Percentiles rank a stretch among this genome's conserved stretches.
Evolutionary conservation across 2,113 vertebrate genomes (phyloP).

Genomic region (Tragelaphus imberbis): DNA sequence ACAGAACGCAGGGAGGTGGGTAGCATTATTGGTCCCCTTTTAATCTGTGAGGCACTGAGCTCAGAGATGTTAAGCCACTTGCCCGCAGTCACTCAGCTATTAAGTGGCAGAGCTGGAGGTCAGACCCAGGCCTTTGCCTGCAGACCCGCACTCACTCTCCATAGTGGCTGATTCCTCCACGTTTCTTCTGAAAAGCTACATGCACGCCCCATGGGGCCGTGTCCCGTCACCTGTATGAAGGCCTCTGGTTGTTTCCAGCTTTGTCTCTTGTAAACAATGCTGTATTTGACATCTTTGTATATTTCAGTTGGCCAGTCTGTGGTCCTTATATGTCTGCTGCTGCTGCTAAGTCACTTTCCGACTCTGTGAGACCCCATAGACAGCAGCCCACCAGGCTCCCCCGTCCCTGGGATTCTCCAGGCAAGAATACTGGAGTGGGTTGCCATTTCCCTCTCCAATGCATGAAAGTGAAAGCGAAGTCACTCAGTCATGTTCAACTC

Average conservation of each 20-base stretch:
- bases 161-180: not conserved
- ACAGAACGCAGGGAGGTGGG: not conserved
- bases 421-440: too few species aligned
- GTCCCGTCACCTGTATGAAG: too few species aligned
- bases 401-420: too few species aligned
- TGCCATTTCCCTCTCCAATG: too few species aligned
- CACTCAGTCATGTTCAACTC: too few species aligned
- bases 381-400: too few species aligned
- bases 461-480: too few species aligned
- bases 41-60: not conserved
- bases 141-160: not conserved
- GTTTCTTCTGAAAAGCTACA: not conserved
- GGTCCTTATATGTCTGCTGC: not conserved
- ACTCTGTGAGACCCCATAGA: too few species aligned
- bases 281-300: not conserved
- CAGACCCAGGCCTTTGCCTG: not conserved
- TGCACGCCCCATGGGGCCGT: not conserved
- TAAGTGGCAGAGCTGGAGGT: not conserved
- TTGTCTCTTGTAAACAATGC: not conserved
- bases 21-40: not conserved
- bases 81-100: not conserved
- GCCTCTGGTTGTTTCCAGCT: not conserved
- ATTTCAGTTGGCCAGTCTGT: not conserved
- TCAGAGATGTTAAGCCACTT: not conserved
- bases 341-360: too few species aligned